Evolutionary conservation across 2,888 invertebrate species (phyloP).

Genomic region (Napeogenes inachia): DNA sequence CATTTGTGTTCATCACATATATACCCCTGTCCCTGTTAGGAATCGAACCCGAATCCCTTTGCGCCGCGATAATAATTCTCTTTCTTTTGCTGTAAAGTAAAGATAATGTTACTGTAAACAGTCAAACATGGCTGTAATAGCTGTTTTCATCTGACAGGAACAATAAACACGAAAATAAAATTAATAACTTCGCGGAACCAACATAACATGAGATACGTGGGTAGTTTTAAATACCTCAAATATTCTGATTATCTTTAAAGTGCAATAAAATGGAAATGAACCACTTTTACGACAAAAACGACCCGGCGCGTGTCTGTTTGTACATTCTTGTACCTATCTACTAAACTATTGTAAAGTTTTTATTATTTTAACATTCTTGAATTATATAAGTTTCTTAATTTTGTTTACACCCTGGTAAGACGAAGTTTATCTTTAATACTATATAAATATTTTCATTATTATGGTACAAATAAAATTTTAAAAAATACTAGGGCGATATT

Average conservation of each 20-base stretch:
- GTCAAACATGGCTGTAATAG: background rate
- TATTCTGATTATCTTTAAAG: conserved; percentile 24
- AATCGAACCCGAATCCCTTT: too few relatives aligned
- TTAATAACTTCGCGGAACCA: conserved; percentile 2
- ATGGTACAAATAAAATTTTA: too few relatives aligned
- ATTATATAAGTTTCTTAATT: too few relatives aligned
- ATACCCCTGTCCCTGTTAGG: too few relatives aligned
- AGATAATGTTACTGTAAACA: too few relatives aligned
- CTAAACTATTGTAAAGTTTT: conserved; percentile 3
- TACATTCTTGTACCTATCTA: conserved; percentile 1
- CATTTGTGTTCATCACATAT: too few relatives aligned
- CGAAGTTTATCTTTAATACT: too few relatives aligned
- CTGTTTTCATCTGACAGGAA: background rate
- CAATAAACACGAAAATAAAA: conserved; percentile 3
- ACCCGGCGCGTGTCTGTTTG: background rate
- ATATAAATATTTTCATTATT: too few relatives aligned
- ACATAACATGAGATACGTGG: background rate
- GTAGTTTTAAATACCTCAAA: conserved; percentile 10
- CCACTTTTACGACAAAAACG: background rate
- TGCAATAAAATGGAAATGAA: conserved; percentile 20
- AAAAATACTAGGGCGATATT: too few relatives aligned
- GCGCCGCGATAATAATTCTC: too few relatives aligned
- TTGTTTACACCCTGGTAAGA: too few relatives aligned
- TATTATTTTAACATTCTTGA: background rate
- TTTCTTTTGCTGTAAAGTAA: too few relatives aligned